A percentile compares a stretch with the other conserved stretches of the same genome.
These are phyloP conservation scores for Erebia epiphron DNA, from an alignment of 2,888 invertebrate genomes.

Conservation along the genomic window DNA sequence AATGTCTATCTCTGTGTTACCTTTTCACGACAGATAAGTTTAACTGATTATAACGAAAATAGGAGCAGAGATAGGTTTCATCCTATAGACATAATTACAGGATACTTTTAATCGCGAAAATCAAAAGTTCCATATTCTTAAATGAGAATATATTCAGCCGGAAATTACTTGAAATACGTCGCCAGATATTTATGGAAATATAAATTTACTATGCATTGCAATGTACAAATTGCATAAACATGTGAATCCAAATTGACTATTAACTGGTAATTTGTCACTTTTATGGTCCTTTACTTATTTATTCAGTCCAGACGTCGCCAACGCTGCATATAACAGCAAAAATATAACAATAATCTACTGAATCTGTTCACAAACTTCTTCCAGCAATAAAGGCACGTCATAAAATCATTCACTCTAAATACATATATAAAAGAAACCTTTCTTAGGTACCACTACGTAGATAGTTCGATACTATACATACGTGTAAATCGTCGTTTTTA, in stretches of 20 bases:
- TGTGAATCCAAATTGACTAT: constrained; percentile 17
- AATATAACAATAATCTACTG: constrained; percentile 8
- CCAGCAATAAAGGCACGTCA: background rate
- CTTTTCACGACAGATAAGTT: no score
- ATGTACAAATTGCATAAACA: constrained; percentile 6
- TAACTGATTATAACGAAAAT: no score
- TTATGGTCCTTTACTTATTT: constrained; percentile 7
- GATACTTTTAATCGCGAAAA: no score
- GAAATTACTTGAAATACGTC: background rate
- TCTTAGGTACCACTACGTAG: no score
- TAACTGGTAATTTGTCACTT: constrained; percentile 10
- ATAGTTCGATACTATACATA: no score
- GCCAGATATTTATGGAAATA: background rate
- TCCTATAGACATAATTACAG: no score
- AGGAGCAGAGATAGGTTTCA: background rate
- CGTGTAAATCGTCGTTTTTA: no score
- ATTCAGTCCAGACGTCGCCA: constrained; percentile 20
- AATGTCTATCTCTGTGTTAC: no score
- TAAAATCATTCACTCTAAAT: no score
- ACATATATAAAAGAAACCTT: no score
- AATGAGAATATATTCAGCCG: background rate
- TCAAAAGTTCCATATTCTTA: no score
- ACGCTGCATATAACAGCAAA: constrained; percentile 5
- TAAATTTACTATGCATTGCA: background rate
- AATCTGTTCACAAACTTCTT: background rate